Conservation (phyloP, 2,888 invertebrate genomes). For the Dexiosoma caninum region DNA sequence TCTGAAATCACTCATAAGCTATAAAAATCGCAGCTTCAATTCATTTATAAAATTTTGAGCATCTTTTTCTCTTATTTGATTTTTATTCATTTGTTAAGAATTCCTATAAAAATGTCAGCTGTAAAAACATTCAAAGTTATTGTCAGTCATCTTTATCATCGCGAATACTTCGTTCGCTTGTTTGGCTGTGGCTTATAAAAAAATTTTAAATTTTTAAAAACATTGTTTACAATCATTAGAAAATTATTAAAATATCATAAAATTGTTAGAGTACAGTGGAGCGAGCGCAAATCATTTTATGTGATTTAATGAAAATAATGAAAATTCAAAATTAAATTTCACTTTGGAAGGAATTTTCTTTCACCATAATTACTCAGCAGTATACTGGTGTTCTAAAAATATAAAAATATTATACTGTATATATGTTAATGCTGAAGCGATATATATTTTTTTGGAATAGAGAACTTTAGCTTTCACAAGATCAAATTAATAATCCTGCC, state of each 20-base stretch:
- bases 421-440: too few species aligned
- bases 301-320: too few species aligned
- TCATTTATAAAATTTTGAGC: not conserved
- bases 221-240: conserved; percentile 68
- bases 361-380: too few species aligned
- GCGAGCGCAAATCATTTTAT: not conserved
- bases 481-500: too few species aligned
- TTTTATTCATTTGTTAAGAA: conserved; percentile 35
- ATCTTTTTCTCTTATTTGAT: conserved; percentile 1
- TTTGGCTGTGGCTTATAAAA: not conserved
- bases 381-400: too few species aligned
- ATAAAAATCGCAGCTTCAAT: conserved; percentile 67
- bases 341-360: too few species aligned
- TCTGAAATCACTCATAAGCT: conserved; percentile 67
- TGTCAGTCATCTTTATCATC: conserved; percentile 17
- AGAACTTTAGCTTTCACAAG: too few species aligned
- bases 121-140: conserved; percentile 58
- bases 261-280: conserved; percentile 60
- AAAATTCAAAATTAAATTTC: too few species aligned
- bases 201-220: conserved; percentile 6
- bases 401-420: too few species aligned
- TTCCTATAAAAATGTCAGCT: conserved; percentile 65
- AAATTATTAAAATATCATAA: conserved; percentile 73
- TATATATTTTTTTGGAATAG: too few species aligned
- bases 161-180: not conserved